Conservation (phyloP, 2,113 vertebrate genomes). For the Hypocryptadius cinnamomeus region DNA sequence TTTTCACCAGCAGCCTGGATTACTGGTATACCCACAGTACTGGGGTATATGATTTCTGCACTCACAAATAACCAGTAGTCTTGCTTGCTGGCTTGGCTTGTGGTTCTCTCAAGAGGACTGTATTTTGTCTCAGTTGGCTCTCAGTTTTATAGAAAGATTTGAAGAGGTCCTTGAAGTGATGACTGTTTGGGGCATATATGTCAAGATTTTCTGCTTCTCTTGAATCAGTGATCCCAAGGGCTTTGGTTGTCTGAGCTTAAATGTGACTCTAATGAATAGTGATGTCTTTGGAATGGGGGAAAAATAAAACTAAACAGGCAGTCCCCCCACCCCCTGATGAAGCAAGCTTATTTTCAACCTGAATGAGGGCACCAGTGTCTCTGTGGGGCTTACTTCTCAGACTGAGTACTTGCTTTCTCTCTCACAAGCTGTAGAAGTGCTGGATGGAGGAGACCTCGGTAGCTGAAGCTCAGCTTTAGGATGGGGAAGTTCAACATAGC, state of each 20-base stretch:
- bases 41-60: background rate
- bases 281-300: background rate
- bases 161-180: background rate
- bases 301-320: background rate
- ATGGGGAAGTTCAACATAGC: background rate
- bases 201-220: background rate
- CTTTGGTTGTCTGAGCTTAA: background rate
- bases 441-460: background rate
- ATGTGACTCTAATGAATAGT: background rate
- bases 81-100: fast-evolving
- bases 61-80: background rate
- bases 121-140: background rate
- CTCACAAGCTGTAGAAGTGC: background rate
- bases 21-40: background rate
- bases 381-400: background rate
- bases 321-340: fast-evolving
- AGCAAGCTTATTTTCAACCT: background rate
- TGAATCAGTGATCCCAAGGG: background rate
- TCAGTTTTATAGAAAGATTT: background rate
- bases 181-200: background rate
- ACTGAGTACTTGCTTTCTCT: background rate
- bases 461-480: background rate
- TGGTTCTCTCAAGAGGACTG: background rate
- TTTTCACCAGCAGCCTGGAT: background rate
- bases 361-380: background rate